phyloP scores from a whole-genome alignment of 1,140 invertebrate species.

The Acyrthosiphon pisum region DNA sequence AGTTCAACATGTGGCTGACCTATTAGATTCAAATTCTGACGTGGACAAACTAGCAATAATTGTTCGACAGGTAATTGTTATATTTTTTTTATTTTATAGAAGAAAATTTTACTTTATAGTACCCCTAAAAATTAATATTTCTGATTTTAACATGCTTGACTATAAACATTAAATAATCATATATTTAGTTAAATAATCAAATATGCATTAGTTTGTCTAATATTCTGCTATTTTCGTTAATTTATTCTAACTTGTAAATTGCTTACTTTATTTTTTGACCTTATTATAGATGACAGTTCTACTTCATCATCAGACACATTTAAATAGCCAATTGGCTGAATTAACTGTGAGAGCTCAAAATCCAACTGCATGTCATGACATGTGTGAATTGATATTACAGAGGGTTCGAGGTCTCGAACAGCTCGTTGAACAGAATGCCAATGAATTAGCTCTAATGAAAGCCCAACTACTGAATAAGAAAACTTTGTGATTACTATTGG shows the following conservation, averaged over 20 bases:
- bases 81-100: conserved; percentile 42
- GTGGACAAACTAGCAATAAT: conserved; percentile 58
- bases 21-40: conserved; percentile 59
- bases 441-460: conserved; percentile 59
- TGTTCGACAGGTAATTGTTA: conserved; percentile 59
- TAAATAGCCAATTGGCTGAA: conserved; percentile 57
- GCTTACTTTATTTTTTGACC: background rate
- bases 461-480: conserved; percentile 57
- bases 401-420: conserved; percentile 59
- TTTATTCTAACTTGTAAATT: background rate
- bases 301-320: conserved; percentile 58
- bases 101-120: background rate
- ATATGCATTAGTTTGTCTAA: background rate
- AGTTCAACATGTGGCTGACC: conserved; percentile 59
- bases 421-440: conserved; percentile 59
- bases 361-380: conserved; percentile 58
- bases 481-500: conserved; percentile 5
- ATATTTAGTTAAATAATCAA: background rate
- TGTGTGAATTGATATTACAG: conserved; percentile 59
- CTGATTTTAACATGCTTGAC: background rate
- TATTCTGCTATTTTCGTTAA: background rate
- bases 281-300: conserved; percentile 58
- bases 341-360: conserved; percentile 53
- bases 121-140: background rate
- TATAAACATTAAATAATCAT: background rate